phyloP scores from a whole-genome alignment of 2,113 vertebrate species.

The Sarotherodon lohbergeri region DNA sequence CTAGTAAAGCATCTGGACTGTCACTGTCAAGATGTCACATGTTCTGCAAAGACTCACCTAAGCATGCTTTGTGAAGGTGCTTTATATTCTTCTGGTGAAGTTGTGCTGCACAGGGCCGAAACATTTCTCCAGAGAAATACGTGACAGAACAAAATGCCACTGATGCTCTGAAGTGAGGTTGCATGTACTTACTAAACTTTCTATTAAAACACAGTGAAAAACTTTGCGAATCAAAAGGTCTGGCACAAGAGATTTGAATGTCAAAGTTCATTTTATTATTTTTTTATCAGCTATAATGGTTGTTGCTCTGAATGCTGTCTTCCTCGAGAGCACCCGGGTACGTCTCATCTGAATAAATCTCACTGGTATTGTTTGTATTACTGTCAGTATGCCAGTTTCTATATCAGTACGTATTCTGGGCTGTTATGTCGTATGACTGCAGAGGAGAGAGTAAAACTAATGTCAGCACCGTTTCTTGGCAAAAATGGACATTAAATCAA shows the following conservation, averaged over 20 bases:
- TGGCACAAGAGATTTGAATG: not conserved
- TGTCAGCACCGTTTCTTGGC: not conserved
- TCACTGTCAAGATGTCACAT: not conserved
- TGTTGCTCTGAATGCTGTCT: not conserved
- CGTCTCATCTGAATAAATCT: not conserved
- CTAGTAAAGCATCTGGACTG: rapidly evolving
- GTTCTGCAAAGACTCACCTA: not conserved
- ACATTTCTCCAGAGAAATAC: not conserved
- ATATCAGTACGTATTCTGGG: not conserved
- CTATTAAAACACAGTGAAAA: not conserved
- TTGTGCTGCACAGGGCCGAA: not conserved
- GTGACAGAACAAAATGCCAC: not conserved
- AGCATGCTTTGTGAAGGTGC: not conserved
- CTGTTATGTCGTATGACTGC: not conserved
- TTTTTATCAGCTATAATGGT: not conserved
- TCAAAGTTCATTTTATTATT: not conserved
- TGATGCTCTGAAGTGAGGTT: not conserved
- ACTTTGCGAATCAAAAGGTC: not conserved
- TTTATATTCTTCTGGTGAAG: not conserved
- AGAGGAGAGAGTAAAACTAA: not conserved
- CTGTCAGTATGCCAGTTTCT: not conserved
- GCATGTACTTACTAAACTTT: not conserved
- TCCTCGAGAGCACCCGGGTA: not conserved
- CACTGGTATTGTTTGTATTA: not conserved
- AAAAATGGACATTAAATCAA: not conserved